Evolutionary conservation across 2,888 invertebrate genomes (phyloP), one percentile per base, ranked within the genome.

Genomic region (Fabriciana adippe): DNA sequence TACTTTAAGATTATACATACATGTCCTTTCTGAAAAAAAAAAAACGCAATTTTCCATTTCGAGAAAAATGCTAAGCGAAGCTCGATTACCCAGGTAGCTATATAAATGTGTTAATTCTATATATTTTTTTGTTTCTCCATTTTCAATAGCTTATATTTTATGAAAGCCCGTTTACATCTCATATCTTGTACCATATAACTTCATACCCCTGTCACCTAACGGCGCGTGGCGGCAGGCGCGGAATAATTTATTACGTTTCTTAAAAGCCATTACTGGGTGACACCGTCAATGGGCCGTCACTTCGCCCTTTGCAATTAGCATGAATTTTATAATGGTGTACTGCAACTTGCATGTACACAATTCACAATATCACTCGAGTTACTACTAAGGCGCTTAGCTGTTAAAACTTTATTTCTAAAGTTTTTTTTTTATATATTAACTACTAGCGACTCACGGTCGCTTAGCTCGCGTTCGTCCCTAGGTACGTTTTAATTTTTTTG

Each of bases 191-290:
- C 81, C 85, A 78, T 6, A 68, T 74, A 18, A 71, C 69, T 71
- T 73, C 74, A 76, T 76, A 78, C 82, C 82, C 81, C 78, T 81
- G 87, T 88, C 91, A 92, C 89, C 92, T 91, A 89, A 86, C 55
- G 67, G 69, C 64, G 55, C 66, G 87, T 67, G 67, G 69, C 81
- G 79, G 80, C 83, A 78, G 79, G 80, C 77, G 78, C 75, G 73
- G 88, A 91, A 90, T 92, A 89, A 92, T 92, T 92, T 92, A 92
- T 92, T 86, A 85, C 90, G 83, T 90, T 92, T 92, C 92, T 92
- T 91, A 89, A 92, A 92, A 92, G 89, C 92, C 88, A 92, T 92
- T 92, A 90, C 89, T 73, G 80, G 80, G 84, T 90, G 88, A 88
- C 90, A 88, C 82, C 84, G 84, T 86, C 91, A 84, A 88, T 89